phyloP scores from a whole-genome alignment of 1,140 invertebrate genomes.

The Drosophila sturtevanti region DNA sequence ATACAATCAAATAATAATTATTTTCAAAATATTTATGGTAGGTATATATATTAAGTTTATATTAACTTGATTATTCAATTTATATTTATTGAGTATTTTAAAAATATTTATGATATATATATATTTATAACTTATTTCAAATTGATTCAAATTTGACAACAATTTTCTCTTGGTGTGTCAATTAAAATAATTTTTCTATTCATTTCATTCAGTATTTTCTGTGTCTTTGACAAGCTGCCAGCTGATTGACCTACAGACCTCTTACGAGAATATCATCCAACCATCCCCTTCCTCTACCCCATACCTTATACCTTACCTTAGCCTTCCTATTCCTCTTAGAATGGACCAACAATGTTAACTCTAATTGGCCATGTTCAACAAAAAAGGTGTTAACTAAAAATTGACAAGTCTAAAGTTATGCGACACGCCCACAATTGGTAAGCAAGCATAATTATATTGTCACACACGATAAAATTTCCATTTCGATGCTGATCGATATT shows the following conservation, averaged over 20 bases:
- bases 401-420: background rate
- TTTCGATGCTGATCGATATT: conserved; percentile 33
- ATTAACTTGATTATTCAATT: too few relatives aligned
- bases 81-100: too few relatives aligned
- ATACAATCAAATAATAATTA: too few relatives aligned
- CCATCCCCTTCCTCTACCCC: too few relatives aligned
- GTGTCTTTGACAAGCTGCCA: conserved; percentile 67
- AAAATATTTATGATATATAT: background rate
- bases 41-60: too few relatives aligned
- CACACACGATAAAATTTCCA: conserved; percentile 49
- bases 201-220: conserved; percentile 19
- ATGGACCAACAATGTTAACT: background rate
- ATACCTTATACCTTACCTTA: too few relatives aligned
- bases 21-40: background rate
- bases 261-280: too few relatives aligned
- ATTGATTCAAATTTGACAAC: background rate
- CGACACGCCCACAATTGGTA: conserved; percentile 31
- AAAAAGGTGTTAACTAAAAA: background rate
- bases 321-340: conserved; percentile 21
- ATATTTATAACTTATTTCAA: background rate
- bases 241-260: conserved; percentile 40
- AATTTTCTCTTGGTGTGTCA: conserved; percentile 8
- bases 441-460: background rate
- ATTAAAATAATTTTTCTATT: conserved; percentile 45
- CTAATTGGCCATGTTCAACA: background rate